Base-by-base conservation (phyloP, 1,140 invertebrate genomes). In the Eurosta solidaginis region DNA sequence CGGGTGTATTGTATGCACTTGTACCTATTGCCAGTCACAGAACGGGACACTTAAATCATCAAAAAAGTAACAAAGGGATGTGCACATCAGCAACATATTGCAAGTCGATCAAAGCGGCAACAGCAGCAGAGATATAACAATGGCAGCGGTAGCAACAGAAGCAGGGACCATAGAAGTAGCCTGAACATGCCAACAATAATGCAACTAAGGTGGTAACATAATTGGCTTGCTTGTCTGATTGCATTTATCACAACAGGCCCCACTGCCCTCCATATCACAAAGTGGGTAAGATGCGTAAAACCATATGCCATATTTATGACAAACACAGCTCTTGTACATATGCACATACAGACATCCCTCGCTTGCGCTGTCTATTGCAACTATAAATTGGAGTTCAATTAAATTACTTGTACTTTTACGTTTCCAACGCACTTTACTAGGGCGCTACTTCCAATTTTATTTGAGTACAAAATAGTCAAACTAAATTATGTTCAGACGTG, bases 301-400 rank as follows among this genome's bases (percentile, higher is more conserved):
- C 59, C 59, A 63, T 63, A 63, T 54, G 25, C 50, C 9, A 3
- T 50, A 9, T 17, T 9, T n/a, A 49, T n/a, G 45, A 10, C 45
- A 17, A 10, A 4, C 17, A n/a, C 45, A 17, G 45, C 45, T 49
- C 3, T 10, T 17, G 4, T 10, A 9, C n/a, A 17, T n/a, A 9
- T 49, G 47, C 17, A 45, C 40, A 75, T 36, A 81, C 78, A 76
- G 78, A 78, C 80, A 73, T 52, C 45, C 78, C 77, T 25, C 45
- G 73, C 79, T 82, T 59, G 78, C 79, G 79, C 81, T 81, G 81
- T 77, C 80, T 79, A 80, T 78, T 47, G 54, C 78, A 77, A 76
- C 82, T 79, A 84, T 82, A 84, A 83, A 85, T 83, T 85, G 82
- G 78, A 85, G 82, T 85, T 85, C 83, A 85, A 85, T 85, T 85